Evolutionary conservation across 92 coral and sea anemone species (phyloP), one percentile per base, ranked within the genome.

Genomic region (Muricea muricata): DNA sequence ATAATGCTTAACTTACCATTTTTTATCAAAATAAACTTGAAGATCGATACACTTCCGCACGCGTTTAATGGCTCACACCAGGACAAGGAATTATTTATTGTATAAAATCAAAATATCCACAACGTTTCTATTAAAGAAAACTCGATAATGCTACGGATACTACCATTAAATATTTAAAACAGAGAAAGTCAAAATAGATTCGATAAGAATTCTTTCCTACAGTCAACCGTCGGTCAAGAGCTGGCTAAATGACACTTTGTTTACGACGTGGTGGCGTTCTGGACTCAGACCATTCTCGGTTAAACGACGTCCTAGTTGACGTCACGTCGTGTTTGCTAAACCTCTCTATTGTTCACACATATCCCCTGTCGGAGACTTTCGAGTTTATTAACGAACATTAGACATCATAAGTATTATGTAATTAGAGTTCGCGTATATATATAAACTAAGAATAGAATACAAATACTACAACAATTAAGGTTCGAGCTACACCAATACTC

Each of bases 41-140:
- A n/a, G n/a, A n/a, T n/a, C n/a, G n/a, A n/a, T n/a, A n/a, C n/a
- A n/a, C n/a, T n/a, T n/a, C n/a, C n/a, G n/a, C n/a, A n/a, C n/a
- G n/a, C n/a, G n/a, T n/a, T n/a, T n/a, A n/a, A n/a, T 54, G 61
- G 61, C 61, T 25, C 61, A 54, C 61, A 54, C 20, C 61, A 54
- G 24, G 24, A 15, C 61, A 54, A 54, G 15, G 61, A 54, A 15
- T 0, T 54, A 26, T 54, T 54, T 54, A 54, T 54, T n/a, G n/a
- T 1, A 15, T 15, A 54, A 17, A 26, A 54, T 54, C 61, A 2
- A 54, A 54, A 54, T 54, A 17, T 54, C 61, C 61, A 54, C 1
- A 54, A 54, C 23, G 61, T 54, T 54, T 54, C 61, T n/a, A n/a
- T n/a, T n/a, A n/a, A 4, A 54, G 25, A 54, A 54, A 26, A 54